Percentiles rank a stretch among this genome's conserved stretches.
Conservation (phyloP, 2,797 vertebrate species). For the Phataginus tetradactyla region DNA sequence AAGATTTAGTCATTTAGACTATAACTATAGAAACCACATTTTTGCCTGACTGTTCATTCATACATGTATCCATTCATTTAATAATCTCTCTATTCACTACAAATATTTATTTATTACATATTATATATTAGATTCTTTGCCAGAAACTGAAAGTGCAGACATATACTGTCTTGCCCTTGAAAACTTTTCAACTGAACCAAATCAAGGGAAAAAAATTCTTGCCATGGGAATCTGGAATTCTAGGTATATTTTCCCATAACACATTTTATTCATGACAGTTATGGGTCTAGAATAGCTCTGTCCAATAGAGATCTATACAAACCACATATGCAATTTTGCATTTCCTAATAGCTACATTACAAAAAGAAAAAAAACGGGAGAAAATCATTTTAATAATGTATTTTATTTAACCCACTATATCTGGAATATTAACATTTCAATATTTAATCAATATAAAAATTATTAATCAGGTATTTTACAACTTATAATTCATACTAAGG, state of each 20-base stretch:
- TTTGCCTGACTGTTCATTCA: not conserved
- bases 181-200: not conserved
- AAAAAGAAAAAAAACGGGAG: not conserved
- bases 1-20: not conserved
- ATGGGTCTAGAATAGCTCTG: not conserved
- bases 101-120: not conserved
- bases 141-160: not conserved
- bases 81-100: not conserved
- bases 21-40: not conserved
- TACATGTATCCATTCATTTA: not conserved
- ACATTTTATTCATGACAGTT: not conserved
- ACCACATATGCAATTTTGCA: not conserved
- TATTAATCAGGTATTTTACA: not conserved
- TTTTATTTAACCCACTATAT: not conserved
- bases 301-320: not conserved
- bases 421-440: not conserved
- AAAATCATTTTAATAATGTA: constrained; percentile 16
- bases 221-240: not conserved
- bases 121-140: not conserved
- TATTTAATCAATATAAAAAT: not conserved
- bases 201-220: not conserved
- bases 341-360: not conserved
- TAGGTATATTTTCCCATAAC: not conserved
- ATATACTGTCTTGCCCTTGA: not conserved
- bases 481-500: not conserved